phyloP scores from a whole-genome alignment of 2,797 vertebrate genomes.

The Miichthys miiuy region DNA sequence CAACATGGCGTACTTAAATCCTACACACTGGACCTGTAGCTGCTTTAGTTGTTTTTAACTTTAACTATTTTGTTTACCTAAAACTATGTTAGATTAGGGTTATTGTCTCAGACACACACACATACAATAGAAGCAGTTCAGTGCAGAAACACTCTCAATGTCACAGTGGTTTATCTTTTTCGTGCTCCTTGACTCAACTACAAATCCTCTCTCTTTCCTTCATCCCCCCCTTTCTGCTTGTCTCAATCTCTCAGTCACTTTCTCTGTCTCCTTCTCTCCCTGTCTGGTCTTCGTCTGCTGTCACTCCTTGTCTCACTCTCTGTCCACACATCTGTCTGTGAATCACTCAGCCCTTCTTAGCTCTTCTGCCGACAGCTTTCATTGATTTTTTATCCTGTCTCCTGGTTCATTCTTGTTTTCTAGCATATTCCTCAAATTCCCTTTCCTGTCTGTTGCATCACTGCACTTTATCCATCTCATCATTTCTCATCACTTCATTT shows the following conservation, averaged over 20 bases:
- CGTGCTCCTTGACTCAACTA: constrained; percentile 25
- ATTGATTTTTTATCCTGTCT: constrained; percentile 58
- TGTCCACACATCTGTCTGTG: constrained; percentile 51
- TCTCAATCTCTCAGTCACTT: constrained; percentile 35
- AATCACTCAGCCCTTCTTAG: constrained; percentile 38
- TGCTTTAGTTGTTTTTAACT: neutral
- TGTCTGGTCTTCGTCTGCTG: constrained; percentile 9
- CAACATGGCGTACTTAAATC: too few relatives aligned
- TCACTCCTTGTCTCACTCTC: constrained; percentile 42
- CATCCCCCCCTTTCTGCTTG: neutral
- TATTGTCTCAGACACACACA: too few relatives aligned
- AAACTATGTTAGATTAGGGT: neutral
- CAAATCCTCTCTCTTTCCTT: constrained; percentile 13
- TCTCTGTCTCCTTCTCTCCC: constrained; percentile 19
- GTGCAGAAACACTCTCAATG: neutral
- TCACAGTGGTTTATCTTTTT: constrained; percentile 21
- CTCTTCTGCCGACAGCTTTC: constrained; percentile 36
- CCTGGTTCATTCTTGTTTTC: constrained; percentile 38
- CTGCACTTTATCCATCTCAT: constrained; percentile 44
- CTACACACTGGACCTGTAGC: too few relatives aligned
- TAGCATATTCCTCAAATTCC: constrained; percentile 51
- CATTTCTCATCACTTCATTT: constrained; percentile 56
- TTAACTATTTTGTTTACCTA: neutral
- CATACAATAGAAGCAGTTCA: neutral
- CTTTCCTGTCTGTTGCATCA: constrained; percentile 50